phyloP scores from a whole-genome alignment of 2,113 vertebrate genomes.

The Clinocottus analis region DNA sequence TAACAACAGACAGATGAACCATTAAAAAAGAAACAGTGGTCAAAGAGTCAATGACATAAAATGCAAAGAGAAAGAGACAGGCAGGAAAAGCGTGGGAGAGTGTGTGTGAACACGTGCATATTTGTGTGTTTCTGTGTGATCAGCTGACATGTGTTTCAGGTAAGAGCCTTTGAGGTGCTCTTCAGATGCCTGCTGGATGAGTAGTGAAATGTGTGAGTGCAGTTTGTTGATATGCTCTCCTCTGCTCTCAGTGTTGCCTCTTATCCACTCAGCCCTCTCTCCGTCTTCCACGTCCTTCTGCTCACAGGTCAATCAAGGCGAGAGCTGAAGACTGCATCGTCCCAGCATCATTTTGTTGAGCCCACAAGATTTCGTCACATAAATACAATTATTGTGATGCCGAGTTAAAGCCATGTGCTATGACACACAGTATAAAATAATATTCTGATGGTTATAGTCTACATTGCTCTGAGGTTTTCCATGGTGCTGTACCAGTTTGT shows the following conservation, averaged over 20 bases:
- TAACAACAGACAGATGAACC: constrained; percentile 13
- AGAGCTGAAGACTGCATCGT: constrained; percentile 23
- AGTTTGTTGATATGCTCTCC: constrained; percentile 67
- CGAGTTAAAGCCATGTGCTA: neutral
- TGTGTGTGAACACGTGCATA: constrained; percentile 4
- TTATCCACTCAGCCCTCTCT: constrained; percentile 48
- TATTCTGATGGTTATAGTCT: neutral
- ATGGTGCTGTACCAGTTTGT: neutral
- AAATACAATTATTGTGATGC: neutral
- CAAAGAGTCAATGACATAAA: neutral
- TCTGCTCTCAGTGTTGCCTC: constrained; percentile 42
- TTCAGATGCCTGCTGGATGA: constrained; percentile 60
- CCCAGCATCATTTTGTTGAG: neutral
- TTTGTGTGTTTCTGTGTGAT: constrained; percentile 48
- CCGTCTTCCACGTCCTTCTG: constrained; percentile 39
- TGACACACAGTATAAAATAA: neutral
- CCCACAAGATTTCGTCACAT: constrained; percentile 4
- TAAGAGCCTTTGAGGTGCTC: constrained; percentile 70
- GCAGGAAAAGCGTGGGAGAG: neutral
- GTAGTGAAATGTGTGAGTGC: constrained; percentile 59
- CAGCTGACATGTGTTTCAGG: constrained; percentile 63
- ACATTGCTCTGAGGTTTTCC: neutral
- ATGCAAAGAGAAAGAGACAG: neutral
- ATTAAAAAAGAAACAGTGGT: constrained; percentile 12
- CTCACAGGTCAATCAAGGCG: constrained; percentile 55